phyloP scores from a whole-genome alignment of 92 coral and sea anemone genomes.

The Pocillopora grandis region DNA sequence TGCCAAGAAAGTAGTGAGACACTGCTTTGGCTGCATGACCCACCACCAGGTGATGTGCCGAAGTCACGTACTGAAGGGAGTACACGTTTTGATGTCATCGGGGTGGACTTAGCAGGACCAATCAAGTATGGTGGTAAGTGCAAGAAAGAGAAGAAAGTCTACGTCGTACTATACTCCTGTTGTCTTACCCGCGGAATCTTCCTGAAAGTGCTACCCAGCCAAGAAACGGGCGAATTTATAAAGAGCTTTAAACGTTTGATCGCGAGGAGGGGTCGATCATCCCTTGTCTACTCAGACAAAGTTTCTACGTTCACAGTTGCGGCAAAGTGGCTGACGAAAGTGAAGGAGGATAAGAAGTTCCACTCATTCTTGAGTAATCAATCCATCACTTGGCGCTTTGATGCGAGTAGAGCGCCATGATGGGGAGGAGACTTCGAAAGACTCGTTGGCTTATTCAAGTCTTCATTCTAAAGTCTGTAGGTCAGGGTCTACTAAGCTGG shows the following conservation, averaged over 20 bases:
- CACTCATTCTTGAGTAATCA: slow-evolving; percentile 32
- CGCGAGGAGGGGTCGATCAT: slow-evolving; percentile 55
- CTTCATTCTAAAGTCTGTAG: slow-evolving; percentile 44
- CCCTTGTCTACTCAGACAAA: slow-evolving; percentile 54
- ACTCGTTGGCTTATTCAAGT: slow-evolving; percentile 48
- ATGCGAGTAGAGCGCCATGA: slow-evolving; percentile 41
- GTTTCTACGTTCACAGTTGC: slow-evolving; percentile 42
- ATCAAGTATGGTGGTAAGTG: slow-evolving; percentile 35
- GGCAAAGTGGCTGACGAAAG: slow-evolving; percentile 51
- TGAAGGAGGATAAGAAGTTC: slow-evolving; percentile 39
- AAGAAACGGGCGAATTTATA: slow-evolving; percentile 52
- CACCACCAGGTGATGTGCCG: slow-evolving; percentile 45
- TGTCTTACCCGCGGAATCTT: slow-evolving; percentile 43
- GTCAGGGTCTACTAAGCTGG: slow-evolving; percentile 33
- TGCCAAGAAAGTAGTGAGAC: slow-evolving; percentile 11
- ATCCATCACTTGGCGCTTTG: slow-evolving; percentile 45
- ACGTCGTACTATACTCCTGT: slow-evolving; percentile 50
- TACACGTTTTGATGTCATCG: slow-evolving; percentile 37
- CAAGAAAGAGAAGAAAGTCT: slow-evolving; percentile 40
- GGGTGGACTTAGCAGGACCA: slow-evolving; percentile 47
- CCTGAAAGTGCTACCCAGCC: slow-evolving; percentile 42
- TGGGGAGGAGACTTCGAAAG: slow-evolving; percentile 60
- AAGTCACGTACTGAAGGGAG: slow-evolving; percentile 36
- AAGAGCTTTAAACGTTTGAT: slow-evolving; percentile 49
- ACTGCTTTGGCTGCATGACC: slow-evolving; percentile 33